These are phyloP conservation scores for Ceratoteleas bidentatus DNA, from an alignment of 1,140 invertebrate species.

Conservation along the genomic window DNA sequence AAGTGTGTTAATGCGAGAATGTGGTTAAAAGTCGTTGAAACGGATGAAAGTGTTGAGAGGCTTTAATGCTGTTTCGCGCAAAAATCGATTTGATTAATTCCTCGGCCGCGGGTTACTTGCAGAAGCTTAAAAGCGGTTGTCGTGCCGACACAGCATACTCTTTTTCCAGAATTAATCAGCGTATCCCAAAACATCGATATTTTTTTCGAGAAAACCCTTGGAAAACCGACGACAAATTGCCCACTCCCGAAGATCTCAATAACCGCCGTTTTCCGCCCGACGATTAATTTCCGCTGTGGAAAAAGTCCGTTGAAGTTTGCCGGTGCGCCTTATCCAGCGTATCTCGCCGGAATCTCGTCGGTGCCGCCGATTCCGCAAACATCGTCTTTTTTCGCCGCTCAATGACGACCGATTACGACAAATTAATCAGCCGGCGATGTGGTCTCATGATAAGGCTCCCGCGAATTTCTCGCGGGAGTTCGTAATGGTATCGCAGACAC, in stretches of 20 bases:
- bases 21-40: conserved; percentile 35
- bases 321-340: conserved; percentile 15
- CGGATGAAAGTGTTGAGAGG: conserved; percentile 30
- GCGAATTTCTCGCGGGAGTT: no score
- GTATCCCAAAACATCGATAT: no score
- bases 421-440: conserved; percentile 17
- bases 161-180: no score
- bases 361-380: no score
- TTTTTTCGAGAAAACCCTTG: no score
- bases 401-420: conserved; percentile 31
- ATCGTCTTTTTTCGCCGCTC: not conserved
- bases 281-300: not conserved
- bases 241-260: not conserved
- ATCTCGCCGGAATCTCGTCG: not conserved
- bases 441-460: no score
- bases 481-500: no score
- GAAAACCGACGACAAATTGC: not conserved
- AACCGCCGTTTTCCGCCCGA: conserved; percentile 7
- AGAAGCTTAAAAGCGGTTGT: not conserved
- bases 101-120: not conserved
- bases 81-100: conserved; percentile 19
- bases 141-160: no score
- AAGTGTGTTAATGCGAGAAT: conserved; percentile 45
- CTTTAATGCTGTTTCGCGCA: conserved; percentile 8
- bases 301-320: conserved; percentile 20